Base-by-base conservation (phyloP, 1,140 invertebrate genomes). In the Cydia amplana region DNA sequence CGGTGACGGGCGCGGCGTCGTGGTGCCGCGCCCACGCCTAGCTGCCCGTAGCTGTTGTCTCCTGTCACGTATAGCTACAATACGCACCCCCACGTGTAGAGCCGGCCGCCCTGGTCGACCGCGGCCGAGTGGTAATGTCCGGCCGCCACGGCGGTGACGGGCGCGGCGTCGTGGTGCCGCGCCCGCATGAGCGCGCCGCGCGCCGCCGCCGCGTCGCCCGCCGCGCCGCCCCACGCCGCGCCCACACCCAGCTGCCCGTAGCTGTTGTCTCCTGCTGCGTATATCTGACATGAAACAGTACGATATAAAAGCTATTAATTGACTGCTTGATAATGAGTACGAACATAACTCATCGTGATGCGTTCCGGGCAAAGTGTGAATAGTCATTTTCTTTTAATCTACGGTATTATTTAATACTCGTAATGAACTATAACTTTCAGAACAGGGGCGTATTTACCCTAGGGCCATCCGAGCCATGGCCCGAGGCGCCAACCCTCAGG, bases 61-160 rank as follows among this genome's bases (percentile, higher is more conserved):
- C 46, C 5, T 3, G 3, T n/a, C 7, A 9, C n/a, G 49, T n/a
- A 91, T 18, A 18, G 4, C n/a, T n/a, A 18, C 51, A 14, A 4
- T 43, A 77, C 83, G 78, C 36, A 91, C 88, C 89, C 88, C 88
- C 89, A 89, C 0, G 83, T 90, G 70, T 87, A 90, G 2, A 91
- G 82, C 4, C 87, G 77, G 7, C 89, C 89, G 32, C 88, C 88
- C 0, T 76, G 77, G 72, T 90, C 89, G 0, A 91, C 65, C 1
- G 86, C 89, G 0, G 89, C 89, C 32, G 86, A 89, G 75, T 91
- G 89, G 79, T 91, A 91, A 77, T 90, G 88, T 0, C 89, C 89
- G 5, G 88, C 87, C 0, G 88, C 82, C 7, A 90, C 55, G 9
- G 73, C 46, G 0, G 75, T 60, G 0, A 86, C 40, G 0, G 87